phyloP scores from a whole-genome alignment of 2,888 invertebrate species.

The Mamestra brassicae region DNA sequence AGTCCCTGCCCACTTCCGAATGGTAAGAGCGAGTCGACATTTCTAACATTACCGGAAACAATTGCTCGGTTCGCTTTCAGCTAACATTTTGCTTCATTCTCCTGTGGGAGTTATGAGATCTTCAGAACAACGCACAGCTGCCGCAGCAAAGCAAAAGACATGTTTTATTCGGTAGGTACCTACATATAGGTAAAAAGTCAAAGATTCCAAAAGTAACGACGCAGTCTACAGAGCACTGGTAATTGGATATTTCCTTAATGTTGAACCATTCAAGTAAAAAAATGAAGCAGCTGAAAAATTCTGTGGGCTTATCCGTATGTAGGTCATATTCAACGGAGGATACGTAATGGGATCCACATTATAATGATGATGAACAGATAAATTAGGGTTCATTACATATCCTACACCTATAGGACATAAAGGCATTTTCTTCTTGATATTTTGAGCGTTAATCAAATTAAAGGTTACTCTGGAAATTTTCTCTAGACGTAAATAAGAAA shows the following conservation, averaged over 20 bases:
- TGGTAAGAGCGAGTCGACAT: constrained; percentile 13
- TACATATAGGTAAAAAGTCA: neutral
- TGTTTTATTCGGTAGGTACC: too few relatives aligned
- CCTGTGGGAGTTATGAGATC: neutral
- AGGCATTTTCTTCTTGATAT: neutral
- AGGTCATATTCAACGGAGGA: constrained; percentile 38
- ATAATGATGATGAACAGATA: constrained; percentile 42
- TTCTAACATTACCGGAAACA: constrained; percentile 2
- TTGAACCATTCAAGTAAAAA: constrained; percentile 41
- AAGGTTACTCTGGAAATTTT: constrained; percentile 16
- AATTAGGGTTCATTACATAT: constrained; percentile 33
- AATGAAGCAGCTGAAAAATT: constrained; percentile 35
- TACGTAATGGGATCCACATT: constrained; percentile 44
- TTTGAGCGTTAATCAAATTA: constrained; percentile 17
- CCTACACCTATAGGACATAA: neutral
- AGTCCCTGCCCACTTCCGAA: constrained; percentile 30
- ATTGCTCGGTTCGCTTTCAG: neutral
- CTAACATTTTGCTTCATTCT: neutral
- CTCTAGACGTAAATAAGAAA: constrained; percentile 14
- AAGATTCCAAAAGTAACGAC: constrained; percentile 9
- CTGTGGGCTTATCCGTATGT: constrained; percentile 17
- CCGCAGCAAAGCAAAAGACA: neutral
- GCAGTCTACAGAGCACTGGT: constrained; percentile 25
- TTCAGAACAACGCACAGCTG: neutral
- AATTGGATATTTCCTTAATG: constrained; percentile 53